Conservation (phyloP, 2,113 vertebrate genomes). For the Forbesichthys papilliferus region DNA sequence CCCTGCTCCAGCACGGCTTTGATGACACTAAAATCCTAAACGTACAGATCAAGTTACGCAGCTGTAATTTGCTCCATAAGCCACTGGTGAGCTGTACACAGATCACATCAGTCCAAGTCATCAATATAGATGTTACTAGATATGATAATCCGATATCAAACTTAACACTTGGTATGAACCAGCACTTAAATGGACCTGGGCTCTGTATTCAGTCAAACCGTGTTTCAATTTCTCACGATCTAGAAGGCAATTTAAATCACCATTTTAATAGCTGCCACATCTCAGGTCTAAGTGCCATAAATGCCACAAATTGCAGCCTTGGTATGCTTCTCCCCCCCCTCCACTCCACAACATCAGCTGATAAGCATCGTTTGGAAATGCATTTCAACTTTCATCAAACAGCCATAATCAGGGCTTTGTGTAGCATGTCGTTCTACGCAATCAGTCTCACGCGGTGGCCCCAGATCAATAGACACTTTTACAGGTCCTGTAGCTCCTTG, state of each 20-base stretch:
- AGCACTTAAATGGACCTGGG: too few relatives aligned
- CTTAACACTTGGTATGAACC: too few relatives aligned
- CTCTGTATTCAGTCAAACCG: background rate
- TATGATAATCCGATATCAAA: too few relatives aligned
- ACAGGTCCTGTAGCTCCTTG: conserved; percentile 39
- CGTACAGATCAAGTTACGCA: too few relatives aligned
- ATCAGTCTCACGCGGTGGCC: conserved; percentile 22
- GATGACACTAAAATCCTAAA: too few relatives aligned
- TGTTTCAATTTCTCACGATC: background rate
- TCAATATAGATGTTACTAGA: too few relatives aligned
- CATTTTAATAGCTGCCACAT: conserved; percentile 29
- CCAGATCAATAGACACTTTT: conserved; percentile 61
- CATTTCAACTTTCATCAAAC: conserved; percentile 44
- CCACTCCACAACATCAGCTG: conserved; percentile 24
- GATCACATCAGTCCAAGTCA: too few relatives aligned
- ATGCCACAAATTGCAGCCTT: conserved; percentile 52
- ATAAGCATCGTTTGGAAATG: conserved; percentile 32
- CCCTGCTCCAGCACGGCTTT: too few relatives aligned
- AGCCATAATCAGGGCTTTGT: conserved; percentile 26
- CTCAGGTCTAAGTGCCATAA: conserved; percentile 36
- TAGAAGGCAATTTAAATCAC: conserved; percentile 36
- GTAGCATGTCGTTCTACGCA: conserved; percentile 29
- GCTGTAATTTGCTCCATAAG: too few relatives aligned
- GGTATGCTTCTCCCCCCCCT: conserved; percentile 33
- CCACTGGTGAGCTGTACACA: too few relatives aligned